These are phyloP conservation scores for Falco peregrinus DNA, from an alignment of 2,797 vertebrate genomes.

Conservation along the genomic window DNA sequence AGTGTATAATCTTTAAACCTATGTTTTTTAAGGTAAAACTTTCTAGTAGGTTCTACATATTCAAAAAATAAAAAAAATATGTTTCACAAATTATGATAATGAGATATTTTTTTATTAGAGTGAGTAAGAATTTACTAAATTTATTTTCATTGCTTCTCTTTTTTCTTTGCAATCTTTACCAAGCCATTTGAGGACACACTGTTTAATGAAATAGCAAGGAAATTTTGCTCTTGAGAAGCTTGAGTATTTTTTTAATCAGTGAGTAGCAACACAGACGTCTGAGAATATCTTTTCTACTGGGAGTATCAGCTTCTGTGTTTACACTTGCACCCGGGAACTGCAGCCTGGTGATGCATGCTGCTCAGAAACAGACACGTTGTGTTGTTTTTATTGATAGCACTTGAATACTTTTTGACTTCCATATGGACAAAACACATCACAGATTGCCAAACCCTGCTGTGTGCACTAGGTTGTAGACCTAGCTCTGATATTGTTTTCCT, in stretches of 20 bases:
- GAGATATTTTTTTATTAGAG: not conserved
- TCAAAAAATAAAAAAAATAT: not conserved
- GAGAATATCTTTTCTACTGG: not conserved
- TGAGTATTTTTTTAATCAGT: not conserved
- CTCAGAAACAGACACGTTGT: conserved; percentile 27
- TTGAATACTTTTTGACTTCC: conserved; percentile 37
- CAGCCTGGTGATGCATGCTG: not conserved
- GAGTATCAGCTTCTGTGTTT: conserved; percentile 23
- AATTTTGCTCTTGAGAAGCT: not conserved
- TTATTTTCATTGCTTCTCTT: not conserved
- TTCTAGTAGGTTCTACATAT: not conserved
- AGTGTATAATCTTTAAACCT: not conserved
- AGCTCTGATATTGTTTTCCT: conserved; percentile 20
- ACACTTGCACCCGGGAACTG: not conserved
- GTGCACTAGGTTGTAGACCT: conserved; percentile 19
- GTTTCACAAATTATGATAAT: not conserved
- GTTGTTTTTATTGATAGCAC: conserved; percentile 33
- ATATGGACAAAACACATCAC: conserved; percentile 31
- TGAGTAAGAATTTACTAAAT: not conserved
- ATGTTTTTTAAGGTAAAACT: not conserved
- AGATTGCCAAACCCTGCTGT: conserved; percentile 46
- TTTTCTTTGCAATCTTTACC: not conserved
- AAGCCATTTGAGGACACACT: not conserved
- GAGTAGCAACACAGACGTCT: not conserved
- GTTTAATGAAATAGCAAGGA: not conserved